These are phyloP conservation scores for Notodonta dromedarius DNA, from an alignment of 2,888 invertebrate species.

Conservation along the genomic window DNA sequence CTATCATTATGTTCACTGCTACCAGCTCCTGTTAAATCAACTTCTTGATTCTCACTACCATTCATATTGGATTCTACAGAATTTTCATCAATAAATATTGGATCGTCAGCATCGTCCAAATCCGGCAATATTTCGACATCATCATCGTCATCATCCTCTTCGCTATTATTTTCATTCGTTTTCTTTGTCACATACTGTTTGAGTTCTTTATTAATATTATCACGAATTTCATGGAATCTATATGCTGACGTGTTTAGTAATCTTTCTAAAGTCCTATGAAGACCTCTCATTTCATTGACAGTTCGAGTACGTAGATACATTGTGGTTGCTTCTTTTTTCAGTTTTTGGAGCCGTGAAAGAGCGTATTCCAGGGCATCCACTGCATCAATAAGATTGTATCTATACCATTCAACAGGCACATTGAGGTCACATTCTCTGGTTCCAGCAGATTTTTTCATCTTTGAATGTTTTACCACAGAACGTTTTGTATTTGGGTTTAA, in stretches of 20 bases:
- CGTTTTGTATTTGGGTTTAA: conserved; percentile 24
- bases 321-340: conserved; percentile 77
- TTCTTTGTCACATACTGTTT: conserved; percentile 77
- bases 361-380: conserved; percentile 84
- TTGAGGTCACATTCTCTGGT: conserved; percentile 61
- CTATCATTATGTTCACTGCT: conserved; percentile 81
- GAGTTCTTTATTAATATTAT: conserved; percentile 82
- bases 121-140: conserved; percentile 73
- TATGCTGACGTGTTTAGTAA: conserved; percentile 80
- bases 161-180: conserved; percentile 35
- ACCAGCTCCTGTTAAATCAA: conserved; percentile 67
- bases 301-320: conserved; percentile 74
- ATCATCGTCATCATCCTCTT: conserved; percentile 66
- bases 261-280: conserved; percentile 83
- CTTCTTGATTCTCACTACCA: conserved; percentile 59
- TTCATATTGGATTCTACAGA: conserved; percentile 69
- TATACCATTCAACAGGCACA: conserved; percentile 83
- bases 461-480: conserved; percentile 32
- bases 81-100: conserved; percentile 81
- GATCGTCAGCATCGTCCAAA: conserved; percentile 66
- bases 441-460: conserved; percentile 29
- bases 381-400: conserved; percentile 83
- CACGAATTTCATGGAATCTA: conserved; percentile 81
- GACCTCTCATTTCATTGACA: conserved; percentile 76
- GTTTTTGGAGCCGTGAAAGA: conserved; percentile 74